These are phyloP conservation scores for Daktulosphaira vitifoliae DNA, from an alignment of 1,140 invertebrate genomes.

Conservation along the genomic window DNA sequence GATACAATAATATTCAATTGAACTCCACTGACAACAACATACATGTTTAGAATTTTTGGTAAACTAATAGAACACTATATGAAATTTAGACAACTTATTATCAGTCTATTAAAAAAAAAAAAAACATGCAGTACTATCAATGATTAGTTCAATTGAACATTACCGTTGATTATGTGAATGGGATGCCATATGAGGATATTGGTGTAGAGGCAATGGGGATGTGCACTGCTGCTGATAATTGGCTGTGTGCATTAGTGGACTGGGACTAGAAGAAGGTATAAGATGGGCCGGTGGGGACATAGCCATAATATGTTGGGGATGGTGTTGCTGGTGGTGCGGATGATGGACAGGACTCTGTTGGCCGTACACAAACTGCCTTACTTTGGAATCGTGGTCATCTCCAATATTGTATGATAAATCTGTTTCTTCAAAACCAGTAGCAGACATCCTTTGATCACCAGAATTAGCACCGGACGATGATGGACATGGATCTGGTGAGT, in stretches of 20 bases:
- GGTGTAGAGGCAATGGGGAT: constrained; percentile 51
- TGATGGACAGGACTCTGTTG: constrained; percentile 52
- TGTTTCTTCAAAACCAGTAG: constrained; percentile 96
- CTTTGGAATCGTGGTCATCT: constrained; percentile 82
- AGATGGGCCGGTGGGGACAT: constrained; percentile 53
- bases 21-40: neutral
- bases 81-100: constrained; percentile 3
- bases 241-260: constrained; percentile 45
- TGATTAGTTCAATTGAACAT: constrained; percentile 40
- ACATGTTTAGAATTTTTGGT: neutral
- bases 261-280: constrained; percentile 52
- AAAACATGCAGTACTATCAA: constrained; percentile 6
- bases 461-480: constrained; percentile 52
- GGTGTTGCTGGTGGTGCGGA: constrained; percentile 44
- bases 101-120: constrained; percentile 4
- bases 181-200: constrained; percentile 52
- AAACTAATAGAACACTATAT: neutral
- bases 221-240: constrained; percentile 52
- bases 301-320: constrained; percentile 51
- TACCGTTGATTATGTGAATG: constrained; percentile 64
- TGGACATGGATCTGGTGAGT: constrained; percentile 86
- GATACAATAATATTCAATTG: constrained; percentile 1
- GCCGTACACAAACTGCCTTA: constrained; percentile 83
- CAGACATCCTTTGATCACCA: constrained; percentile 91
- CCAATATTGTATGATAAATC: constrained; percentile 94